These are phyloP conservation scores for Archaeoteleia sp. DNA, from an alignment of 2,888 invertebrate species.

Conservation along the genomic window DNA sequence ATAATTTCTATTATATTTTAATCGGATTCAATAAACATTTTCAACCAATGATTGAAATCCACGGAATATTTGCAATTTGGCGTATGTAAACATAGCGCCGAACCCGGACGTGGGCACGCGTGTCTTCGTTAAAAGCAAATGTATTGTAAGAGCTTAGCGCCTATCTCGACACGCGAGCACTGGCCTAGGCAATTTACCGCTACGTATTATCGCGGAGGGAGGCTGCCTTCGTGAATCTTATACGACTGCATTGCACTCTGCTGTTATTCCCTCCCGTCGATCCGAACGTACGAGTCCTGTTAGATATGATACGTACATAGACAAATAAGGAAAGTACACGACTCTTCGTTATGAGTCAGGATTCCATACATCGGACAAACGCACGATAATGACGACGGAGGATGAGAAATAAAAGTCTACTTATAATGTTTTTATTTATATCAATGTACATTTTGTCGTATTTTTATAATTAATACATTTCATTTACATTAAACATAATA, in stretches of 20 bases:
- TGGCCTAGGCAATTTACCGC: constrained; percentile 52
- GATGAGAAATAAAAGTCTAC: too few species aligned
- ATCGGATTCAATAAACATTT: too few species aligned
- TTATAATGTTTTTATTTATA: too few species aligned
- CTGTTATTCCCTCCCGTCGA: constrained; percentile 32
- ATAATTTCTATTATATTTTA: too few species aligned
- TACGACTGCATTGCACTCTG: constrained; percentile 18
- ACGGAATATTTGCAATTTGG: not conserved
- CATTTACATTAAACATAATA: too few species aligned
- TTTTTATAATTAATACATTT: too few species aligned
- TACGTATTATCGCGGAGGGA: constrained; percentile 38
- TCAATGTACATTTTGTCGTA: too few species aligned
- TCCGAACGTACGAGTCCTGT: constrained; percentile 14
- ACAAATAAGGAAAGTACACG: constrained; percentile 36
- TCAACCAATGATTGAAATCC: too few species aligned
- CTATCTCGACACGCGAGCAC: constrained; percentile 48
- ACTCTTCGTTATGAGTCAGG: constrained; percentile 14
- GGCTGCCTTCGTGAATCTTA: constrained; percentile 9
- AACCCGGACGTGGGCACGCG: constrained; percentile 45
- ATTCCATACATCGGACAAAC: constrained; percentile 22
- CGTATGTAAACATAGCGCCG: not conserved
- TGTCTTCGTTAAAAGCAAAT: constrained; percentile 39
- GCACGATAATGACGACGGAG: too few species aligned
- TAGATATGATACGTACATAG: constrained; percentile 29
- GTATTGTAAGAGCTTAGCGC: constrained; percentile 39